These are phyloP conservation scores for Orthosia cruda DNA, from an alignment of 2,888 invertebrate genomes.

Conservation along the genomic window DNA sequence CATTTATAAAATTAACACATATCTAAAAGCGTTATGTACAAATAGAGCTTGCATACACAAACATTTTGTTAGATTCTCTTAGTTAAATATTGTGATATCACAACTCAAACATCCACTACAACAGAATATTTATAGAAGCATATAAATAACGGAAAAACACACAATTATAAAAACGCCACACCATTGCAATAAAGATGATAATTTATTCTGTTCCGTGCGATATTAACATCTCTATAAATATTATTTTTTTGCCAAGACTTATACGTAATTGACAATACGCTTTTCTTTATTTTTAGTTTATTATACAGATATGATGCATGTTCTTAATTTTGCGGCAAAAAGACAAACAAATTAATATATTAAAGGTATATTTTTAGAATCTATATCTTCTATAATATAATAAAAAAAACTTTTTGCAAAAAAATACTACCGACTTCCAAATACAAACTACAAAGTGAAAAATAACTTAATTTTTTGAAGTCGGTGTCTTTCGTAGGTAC, in stretches of 20 bases:
- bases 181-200: conserved; percentile 30
- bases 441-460: too few relatives aligned
- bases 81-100: conserved; percentile 32
- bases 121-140: conserved; percentile 14
- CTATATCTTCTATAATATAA: too few relatives aligned
- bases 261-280: conserved; percentile 1
- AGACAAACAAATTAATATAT: background rate
- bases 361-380: too few relatives aligned
- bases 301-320: background rate
- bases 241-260: background rate
- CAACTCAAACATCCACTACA: conserved; percentile 25
- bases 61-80: conserved; percentile 1
- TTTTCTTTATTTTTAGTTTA: background rate
- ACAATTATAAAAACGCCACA: conserved; percentile 32
- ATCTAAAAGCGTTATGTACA: background rate
- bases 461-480: too few relatives aligned
- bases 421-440: too few relatives aligned
- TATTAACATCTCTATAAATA: conserved; percentile 29
- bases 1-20: conserved; percentile 10
- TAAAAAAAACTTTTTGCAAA: too few relatives aligned
- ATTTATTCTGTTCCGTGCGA: conserved; percentile 21
- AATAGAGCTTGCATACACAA: conserved; percentile 13
- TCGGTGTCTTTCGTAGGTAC: too few relatives aligned
- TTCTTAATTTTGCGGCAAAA: background rate
- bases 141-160: conserved; percentile 14